Evolutionary conservation across 2,888 invertebrate species (phyloP).

Genomic region (Lymantria monacha): DNA sequence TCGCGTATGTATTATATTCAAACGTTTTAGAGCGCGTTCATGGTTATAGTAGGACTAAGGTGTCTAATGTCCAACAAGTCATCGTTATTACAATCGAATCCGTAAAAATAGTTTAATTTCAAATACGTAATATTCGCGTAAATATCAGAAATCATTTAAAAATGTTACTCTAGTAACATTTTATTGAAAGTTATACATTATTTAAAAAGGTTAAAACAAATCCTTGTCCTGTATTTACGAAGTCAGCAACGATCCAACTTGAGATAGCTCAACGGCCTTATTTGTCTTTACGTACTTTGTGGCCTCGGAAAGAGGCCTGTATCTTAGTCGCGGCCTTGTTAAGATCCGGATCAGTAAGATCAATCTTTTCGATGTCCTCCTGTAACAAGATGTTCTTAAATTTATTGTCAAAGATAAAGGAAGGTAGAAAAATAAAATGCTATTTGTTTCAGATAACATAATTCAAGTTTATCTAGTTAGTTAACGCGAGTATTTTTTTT

Average conservation of each 20-base stretch:
- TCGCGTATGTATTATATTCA: too few species aligned
- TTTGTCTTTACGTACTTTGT: slow-evolving; percentile 91
- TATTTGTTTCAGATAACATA: too few species aligned
- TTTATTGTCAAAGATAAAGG: too few species aligned
- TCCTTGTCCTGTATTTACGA: slow-evolving; percentile 39
- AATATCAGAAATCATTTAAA: not conserved
- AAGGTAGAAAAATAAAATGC: too few species aligned
- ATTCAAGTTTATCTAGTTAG: not conserved
- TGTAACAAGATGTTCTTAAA: slow-evolving; percentile 38
- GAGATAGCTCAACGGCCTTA: slow-evolving; percentile 45
- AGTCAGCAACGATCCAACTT: slow-evolving; percentile 45
- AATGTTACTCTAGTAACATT: not conserved
- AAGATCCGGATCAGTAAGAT: slow-evolving; percentile 92
- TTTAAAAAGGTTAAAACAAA: not conserved
- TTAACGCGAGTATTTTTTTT: too few species aligned
- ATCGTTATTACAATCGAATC: too few species aligned
- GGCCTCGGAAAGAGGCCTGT: slow-evolving; percentile 95
- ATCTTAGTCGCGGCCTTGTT: slow-evolving; percentile 96
- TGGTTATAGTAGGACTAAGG: too few species aligned
- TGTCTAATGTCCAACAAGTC: too few species aligned
- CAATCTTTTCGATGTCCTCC: slow-evolving; percentile 92
- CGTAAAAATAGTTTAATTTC: too few species aligned
- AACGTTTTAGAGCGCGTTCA: too few species aligned
- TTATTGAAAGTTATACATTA: not conserved
- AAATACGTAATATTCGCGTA: too few species aligned